A percentile compares a stretch with the other conserved stretches of the same genome.
These are phyloP conservation scores for Speoplatyrhinus poulsoni DNA, from an alignment of 2,113 vertebrate species.

Conservation along the genomic window DNA sequence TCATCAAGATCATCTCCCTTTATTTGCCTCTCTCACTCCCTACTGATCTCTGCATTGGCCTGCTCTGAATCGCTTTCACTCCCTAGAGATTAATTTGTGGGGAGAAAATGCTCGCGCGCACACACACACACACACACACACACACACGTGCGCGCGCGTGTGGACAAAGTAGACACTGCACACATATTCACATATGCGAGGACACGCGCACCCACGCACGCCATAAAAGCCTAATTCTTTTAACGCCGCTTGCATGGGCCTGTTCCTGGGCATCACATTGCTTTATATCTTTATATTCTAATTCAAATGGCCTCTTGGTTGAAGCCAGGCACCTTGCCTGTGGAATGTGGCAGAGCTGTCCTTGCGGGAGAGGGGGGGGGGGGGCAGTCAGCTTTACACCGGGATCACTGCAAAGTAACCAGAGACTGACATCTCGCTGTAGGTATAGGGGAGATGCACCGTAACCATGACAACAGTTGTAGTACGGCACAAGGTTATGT, in stretches of 20 bases:
- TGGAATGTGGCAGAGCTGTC: conserved; percentile 7
- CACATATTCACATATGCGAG: not conserved
- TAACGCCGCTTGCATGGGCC: not conserved
- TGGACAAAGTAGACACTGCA: not conserved
- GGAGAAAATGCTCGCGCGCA: not conserved
- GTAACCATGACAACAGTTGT: conserved; percentile 73
- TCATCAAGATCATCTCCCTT: not conserved
- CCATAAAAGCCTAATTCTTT: not conserved
- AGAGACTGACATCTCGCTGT: conserved; percentile 38
- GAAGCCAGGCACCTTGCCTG: conserved; percentile 21
- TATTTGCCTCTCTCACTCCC: not conserved
- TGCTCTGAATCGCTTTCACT: not conserved
- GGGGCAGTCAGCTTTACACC: conserved; percentile 2
- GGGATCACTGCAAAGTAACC: conserved; percentile 42
- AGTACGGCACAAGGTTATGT: conserved; percentile 26
- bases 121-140: conserved; percentile 1
- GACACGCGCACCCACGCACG: not conserved
- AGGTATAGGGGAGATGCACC: conserved; percentile 39
- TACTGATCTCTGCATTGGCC: not conserved
- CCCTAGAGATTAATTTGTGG: conserved; percentile 5
- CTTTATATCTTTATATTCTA: conserved; percentile 9
- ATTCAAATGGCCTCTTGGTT: conserved; percentile 17
- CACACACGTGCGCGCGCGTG: not conserved
- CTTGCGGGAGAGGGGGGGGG: conserved; percentile 7
- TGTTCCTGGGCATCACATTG: not conserved